Base-by-base conservation (phyloP, 1,140 invertebrate species). In the Sarcophaga bullata region DNA sequence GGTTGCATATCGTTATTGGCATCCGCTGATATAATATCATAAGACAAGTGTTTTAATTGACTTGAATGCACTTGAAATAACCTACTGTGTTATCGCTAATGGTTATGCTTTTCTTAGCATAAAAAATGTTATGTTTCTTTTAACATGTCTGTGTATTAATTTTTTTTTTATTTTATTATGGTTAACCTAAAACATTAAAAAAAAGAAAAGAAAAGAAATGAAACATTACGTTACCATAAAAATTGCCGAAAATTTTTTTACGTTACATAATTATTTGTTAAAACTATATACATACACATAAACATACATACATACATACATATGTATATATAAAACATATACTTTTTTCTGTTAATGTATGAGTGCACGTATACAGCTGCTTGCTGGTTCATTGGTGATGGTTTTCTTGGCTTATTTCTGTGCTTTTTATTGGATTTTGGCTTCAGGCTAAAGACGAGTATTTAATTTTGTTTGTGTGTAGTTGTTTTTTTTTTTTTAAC, bases 211-310 rank as follows among this genome's bases (percentile, higher is more conserved):
- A 37, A 37, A 37, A 37, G 1, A 37, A 37, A 50, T 52, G 48
- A 49, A 78, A 78, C 48, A 78, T 78, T 78, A 78, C 75, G 75
- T 78, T 78, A 78, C 15, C 75, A n/a, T 78, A 78, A 78, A 78
- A 78, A 78, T 78, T 78, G 48, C 75, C 75, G 75, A 78, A 78
- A 52, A 78, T 50, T 78, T 78, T 78, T 78, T 72, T 8, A 78
- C 50, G 50, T 78, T 78, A 78, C 75, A 78, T 78, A 78, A 78
- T 78, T 78, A 76, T 78, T 78, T 75, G 25, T 78, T 78, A 48
- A 76, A 58, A n/a, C 13, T 58, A 15, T 58, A 6, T 46, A 37
- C 25, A 37, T 4, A 37, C 4, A 37, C 25, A 37, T 37, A 37
- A 2, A 37, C 25, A 37, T 37, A 37, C 1, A 37, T 37, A 37